phyloP scores from a whole-genome alignment of 2,113 vertebrate species.

The Bambusicola thoracicus region DNA sequence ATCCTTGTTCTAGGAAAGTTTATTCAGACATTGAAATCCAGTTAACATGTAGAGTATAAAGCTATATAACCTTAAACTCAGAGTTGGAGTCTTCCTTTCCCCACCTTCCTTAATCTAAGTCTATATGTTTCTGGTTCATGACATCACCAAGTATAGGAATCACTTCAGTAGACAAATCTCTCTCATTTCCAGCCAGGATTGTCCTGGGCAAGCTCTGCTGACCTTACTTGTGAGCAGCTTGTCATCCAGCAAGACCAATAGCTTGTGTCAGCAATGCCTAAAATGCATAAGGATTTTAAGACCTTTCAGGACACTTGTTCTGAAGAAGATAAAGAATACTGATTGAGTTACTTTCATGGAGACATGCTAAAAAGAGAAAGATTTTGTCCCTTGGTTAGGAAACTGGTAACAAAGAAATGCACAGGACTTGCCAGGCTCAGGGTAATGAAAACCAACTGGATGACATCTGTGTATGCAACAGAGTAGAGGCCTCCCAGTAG shows the following conservation, averaged over 20 bases:
- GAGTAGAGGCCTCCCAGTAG: conserved; percentile 86
- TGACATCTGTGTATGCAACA: conserved; percentile 87
- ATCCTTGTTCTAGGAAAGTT: neutral
- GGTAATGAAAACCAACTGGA: conserved; percentile 83
- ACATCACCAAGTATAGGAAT: neutral
- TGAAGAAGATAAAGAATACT: neutral
- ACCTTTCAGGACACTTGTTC: neutral
- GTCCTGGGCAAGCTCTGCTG: neutral
- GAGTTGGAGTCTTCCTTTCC: neutral
- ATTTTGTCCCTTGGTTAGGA: neutral
- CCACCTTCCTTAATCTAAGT: neutral
- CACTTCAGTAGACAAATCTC: neutral
- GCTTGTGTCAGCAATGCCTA: neutral
- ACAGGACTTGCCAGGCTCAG: conserved; percentile 81
- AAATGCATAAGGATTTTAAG: neutral
- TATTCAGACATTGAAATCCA: neutral
- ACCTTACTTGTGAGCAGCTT: neutral
- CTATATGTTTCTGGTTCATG: neutral
- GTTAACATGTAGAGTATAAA: neutral
- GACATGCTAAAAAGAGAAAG: neutral
- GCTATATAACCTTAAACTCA: neutral
- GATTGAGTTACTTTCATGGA: neutral
- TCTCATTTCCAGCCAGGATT: neutral
- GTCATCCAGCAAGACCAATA: neutral
- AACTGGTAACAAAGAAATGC: neutral